A percentile compares a stretch with the other conserved stretches of the same genome.
phyloP scores from a whole-genome alignment of 1,140 invertebrate species.

The Sitobion miscanthi region DNA sequence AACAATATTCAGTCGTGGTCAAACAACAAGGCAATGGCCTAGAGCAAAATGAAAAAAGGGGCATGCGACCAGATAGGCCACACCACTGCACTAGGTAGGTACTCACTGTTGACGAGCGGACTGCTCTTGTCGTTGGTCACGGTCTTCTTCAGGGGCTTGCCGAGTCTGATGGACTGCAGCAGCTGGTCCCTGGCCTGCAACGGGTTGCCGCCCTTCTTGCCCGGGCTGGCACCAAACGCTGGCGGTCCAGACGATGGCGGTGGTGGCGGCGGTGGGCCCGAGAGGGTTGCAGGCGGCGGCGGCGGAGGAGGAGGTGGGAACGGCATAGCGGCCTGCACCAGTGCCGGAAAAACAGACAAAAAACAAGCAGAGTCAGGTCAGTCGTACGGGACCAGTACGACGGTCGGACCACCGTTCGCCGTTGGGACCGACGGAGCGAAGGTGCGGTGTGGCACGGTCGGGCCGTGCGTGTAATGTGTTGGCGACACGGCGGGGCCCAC shows the following conservation, averaged over 20 bases:
- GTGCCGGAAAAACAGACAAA: neutral
- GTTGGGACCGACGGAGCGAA: neutral
- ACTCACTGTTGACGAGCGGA: constrained; percentile 74
- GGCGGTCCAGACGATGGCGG: constrained; percentile 71
- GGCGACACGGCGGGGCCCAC: neutral
- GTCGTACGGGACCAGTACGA: neutral
- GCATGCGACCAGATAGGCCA: neutral
- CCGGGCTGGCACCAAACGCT: constrained; percentile 65
- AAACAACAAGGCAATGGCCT: neutral
- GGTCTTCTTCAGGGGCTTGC: constrained; percentile 82
- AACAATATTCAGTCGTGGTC: neutral
- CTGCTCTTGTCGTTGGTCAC: constrained; percentile 88
- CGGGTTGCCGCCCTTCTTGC: constrained; percentile 62
- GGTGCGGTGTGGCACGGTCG: neutral
- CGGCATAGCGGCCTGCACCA: constrained; percentile 2
- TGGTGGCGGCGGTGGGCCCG: constrained; percentile 62
- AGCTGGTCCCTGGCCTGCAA: constrained; percentile 70
- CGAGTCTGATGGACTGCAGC: constrained; percentile 82
- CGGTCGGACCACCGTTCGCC: neutral
- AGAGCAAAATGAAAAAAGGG: neutral
- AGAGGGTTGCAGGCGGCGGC: constrained; percentile 37
- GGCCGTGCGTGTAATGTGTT: neutral
- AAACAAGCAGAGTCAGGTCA: neutral
- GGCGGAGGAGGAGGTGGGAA: constrained; percentile 45
- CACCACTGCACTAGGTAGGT: neutral